Percentiles rank a stretch among this genome's conserved stretches.
phyloP scores from a whole-genome alignment of 2,113 vertebrate species.

The Malurus cyaneus region DNA sequence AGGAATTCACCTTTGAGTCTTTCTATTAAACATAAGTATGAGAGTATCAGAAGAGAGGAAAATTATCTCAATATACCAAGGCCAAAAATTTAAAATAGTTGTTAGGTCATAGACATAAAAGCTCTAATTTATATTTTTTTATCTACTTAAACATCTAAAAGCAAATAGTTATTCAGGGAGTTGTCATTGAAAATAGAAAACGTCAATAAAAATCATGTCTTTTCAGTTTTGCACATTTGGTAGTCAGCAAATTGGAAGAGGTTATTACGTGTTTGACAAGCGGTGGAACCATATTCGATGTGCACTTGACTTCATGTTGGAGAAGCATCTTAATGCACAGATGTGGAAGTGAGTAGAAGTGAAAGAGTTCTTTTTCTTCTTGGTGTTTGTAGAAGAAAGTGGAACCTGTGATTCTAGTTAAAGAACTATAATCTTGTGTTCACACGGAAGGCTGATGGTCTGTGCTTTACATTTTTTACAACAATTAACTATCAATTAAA shows the following conservation, averaged over 20 bases:
- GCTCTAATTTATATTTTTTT: neutral
- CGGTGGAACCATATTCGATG: constrained; percentile 92
- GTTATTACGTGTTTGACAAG: constrained; percentile 92
- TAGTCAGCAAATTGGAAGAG: constrained; percentile 92
- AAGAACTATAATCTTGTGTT: neutral
- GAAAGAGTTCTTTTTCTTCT: neutral
- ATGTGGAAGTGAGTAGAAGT: constrained; percentile 94
- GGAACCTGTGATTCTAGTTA: neutral
- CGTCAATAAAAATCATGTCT: neutral
- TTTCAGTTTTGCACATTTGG: constrained; percentile 96
- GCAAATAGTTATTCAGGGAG: neutral
- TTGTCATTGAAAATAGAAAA: neutral
- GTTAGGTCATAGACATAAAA: neutral
- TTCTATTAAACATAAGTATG: neutral
- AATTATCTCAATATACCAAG: neutral
- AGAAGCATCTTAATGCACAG: constrained; percentile 95
- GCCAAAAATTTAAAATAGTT: neutral
- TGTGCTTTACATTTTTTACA: neutral
- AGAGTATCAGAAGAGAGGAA: neutral
- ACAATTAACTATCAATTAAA: neutral
- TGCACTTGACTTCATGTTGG: constrained; percentile 93
- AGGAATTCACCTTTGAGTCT: neutral
- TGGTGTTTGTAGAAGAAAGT: neutral
- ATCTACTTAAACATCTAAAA: neutral
- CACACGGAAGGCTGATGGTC: neutral